These are phyloP conservation scores for Nomada ferruginata DNA, from an alignment of 2,888 invertebrate genomes.

Conservation along the genomic window DNA sequence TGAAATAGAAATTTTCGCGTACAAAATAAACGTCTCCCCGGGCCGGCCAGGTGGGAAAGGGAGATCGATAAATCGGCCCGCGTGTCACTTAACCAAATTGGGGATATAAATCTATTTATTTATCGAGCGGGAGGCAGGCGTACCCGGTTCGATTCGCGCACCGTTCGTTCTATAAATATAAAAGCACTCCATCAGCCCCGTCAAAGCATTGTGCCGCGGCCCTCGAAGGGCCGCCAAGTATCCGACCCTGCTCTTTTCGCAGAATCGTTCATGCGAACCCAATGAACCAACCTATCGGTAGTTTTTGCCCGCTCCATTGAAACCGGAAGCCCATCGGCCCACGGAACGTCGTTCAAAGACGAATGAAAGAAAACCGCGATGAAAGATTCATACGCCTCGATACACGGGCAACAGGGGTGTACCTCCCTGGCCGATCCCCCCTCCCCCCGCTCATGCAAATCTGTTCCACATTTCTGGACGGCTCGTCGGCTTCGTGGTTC, in stretches of 20 bases:
- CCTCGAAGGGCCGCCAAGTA: background rate
- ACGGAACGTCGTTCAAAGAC: background rate
- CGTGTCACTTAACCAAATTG: no score
- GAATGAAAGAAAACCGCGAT: conserved; percentile 12
- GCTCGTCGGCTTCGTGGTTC: background rate
- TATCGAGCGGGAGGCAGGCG: no score
- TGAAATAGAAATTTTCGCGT: background rate
- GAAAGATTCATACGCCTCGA: conserved; percentile 26
- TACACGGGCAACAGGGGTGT: background rate
- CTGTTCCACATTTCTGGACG: background rate
- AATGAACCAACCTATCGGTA: background rate
- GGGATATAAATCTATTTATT: no score
- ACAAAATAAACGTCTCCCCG: background rate
- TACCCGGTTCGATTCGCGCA: no score
- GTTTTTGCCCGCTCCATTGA: background rate
- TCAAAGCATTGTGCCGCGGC: no score
- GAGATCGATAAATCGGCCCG: no score
- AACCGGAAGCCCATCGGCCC: no score
- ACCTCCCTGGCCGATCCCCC: no score
- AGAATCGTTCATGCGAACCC: background rate
- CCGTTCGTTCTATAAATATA: no score
- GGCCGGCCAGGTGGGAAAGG: no score
- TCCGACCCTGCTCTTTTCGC: background rate
- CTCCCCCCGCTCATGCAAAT: conserved; percentile 5
- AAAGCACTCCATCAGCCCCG: no score